Conservation (phyloP, 2,797 vertebrate genomes). For the Petrocephalus schoutedeni region DNA sequence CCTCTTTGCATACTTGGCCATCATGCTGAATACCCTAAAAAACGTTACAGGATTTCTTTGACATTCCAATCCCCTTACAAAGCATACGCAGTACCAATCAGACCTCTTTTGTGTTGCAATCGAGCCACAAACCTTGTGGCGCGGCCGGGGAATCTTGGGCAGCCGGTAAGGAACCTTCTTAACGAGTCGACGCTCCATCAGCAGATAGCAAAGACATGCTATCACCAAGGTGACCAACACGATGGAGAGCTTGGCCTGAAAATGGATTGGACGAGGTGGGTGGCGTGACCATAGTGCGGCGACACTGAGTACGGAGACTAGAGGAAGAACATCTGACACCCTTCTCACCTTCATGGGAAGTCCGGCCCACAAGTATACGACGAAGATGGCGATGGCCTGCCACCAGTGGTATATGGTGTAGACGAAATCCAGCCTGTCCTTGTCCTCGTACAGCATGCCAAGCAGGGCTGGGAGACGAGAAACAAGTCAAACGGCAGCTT, state of each 20-base stretch:
- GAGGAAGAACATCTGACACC: background rate
- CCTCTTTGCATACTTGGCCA: background rate
- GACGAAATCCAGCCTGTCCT: slow-evolving; percentile 90
- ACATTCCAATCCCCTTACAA: background rate
- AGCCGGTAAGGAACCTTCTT: slow-evolving; percentile 59
- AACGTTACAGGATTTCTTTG: background rate
- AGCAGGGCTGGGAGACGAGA: slow-evolving; percentile 64
- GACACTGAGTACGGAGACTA: background rate
- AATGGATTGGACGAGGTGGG: background rate
- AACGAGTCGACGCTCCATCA: slow-evolving; percentile 78
- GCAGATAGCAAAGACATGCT: slow-evolving; percentile 64
- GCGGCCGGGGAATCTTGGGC: slow-evolving; percentile 84
- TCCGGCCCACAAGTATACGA: slow-evolving; percentile 77
- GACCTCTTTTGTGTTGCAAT: background rate
- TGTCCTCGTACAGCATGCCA: slow-evolving; percentile 86
- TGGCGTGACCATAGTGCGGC: no score
- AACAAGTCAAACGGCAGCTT: background rate
- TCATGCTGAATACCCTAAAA: background rate
- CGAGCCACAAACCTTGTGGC: slow-evolving; percentile 66
- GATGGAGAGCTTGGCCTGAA: slow-evolving; percentile 81
- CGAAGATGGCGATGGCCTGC: slow-evolving; percentile 88
- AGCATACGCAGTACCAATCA: background rate
- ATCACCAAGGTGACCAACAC: slow-evolving; percentile 67
- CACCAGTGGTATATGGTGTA: slow-evolving; percentile 97
- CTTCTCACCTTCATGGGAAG: slow-evolving; percentile 83